Conservation (phyloP, 2,113 vertebrate species). For the Ceyx margarethae region DNA sequence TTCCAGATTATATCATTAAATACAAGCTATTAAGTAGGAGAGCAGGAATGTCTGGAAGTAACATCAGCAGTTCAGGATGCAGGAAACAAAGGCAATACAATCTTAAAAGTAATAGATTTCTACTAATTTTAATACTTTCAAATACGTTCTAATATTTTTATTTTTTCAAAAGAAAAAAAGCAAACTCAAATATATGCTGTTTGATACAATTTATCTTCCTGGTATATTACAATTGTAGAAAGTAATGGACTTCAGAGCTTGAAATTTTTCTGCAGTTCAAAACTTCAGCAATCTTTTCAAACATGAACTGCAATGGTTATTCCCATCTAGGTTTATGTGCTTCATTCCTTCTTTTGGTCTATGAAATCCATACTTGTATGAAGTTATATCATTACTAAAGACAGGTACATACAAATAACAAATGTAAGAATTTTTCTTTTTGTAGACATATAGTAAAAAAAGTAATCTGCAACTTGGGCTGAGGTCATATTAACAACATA, state of each 20-base stretch:
- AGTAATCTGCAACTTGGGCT: not conserved
- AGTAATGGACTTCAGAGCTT: not conserved
- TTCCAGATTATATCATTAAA: slow-evolving; percentile 12
- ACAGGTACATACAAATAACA: not conserved
- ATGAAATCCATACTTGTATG: not conserved
- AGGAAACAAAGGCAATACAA: not conserved
- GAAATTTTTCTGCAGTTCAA: not conserved
- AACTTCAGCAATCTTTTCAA: not conserved
- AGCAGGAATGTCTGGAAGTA: not conserved
- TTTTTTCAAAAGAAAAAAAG: not conserved
- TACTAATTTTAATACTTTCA: not conserved
- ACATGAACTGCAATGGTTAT: not conserved
- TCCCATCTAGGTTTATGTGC: not conserved
- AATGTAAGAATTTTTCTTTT: not conserved
- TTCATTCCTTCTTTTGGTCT: not conserved
- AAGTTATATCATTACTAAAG: not conserved
- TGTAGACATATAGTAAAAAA: not conserved
- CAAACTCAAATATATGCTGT: not conserved
- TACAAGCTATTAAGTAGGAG: not conserved
- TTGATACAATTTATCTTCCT: not conserved
- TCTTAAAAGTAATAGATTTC: not conserved
- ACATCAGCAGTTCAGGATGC: not conserved
- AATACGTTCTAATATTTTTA: not conserved
- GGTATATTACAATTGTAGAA: not conserved
- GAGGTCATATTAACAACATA: not conserved